phyloP scores from a whole-genome alignment of 2,113 vertebrate genomes.

The Numenius arquata region DNA sequence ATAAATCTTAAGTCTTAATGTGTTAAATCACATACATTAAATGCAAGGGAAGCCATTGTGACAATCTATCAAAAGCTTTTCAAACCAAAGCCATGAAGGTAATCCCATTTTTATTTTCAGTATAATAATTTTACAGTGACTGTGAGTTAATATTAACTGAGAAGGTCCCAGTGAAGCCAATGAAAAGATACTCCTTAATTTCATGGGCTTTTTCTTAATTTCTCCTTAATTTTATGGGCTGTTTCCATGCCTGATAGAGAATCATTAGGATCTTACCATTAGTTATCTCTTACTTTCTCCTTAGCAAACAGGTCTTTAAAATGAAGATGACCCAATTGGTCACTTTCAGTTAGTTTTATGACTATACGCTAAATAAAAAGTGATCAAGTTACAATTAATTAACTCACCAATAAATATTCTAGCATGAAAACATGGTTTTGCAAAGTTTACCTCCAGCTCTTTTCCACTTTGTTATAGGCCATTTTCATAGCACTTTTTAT shows the following conservation, averaged over 20 bases:
- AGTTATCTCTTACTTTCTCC: background rate
- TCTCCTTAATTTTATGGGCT: background rate
- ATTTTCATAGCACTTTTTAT: background rate
- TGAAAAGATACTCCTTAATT: background rate
- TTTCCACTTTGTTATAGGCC: background rate
- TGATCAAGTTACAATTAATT: accelerated
- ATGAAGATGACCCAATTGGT: background rate
- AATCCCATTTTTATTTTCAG: background rate
- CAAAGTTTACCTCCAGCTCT: background rate
- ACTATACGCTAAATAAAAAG: background rate
- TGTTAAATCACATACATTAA: background rate
- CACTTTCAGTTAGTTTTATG: background rate
- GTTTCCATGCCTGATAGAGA: background rate
- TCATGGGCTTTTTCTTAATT: background rate
- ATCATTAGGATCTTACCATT: background rate
- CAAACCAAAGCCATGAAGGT: background rate
- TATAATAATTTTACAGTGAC: background rate
- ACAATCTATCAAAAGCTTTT: background rate
- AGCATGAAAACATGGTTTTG: background rate
- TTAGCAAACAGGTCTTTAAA: background rate
- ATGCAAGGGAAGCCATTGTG: background rate
- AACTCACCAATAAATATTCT: background rate
- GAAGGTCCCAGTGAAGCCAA: background rate
- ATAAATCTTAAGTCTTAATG: background rate
- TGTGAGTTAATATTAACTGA: background rate